Evolutionary conservation across 2,113 vertebrate species (phyloP).

Genomic region (Corythaeola cristata): DNA sequence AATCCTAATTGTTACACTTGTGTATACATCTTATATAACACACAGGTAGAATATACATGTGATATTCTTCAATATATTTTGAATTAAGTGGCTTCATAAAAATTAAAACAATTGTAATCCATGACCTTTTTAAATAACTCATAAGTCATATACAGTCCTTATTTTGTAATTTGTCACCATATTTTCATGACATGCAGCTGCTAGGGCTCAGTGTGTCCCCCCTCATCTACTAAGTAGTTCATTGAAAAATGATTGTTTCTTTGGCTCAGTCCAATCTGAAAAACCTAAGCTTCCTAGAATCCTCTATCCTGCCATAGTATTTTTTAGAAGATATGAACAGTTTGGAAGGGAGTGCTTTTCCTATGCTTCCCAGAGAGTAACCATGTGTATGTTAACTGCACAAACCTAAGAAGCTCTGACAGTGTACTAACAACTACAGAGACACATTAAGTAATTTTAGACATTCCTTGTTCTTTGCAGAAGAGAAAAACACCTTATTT

Average conservation of each 20-base stretch:
- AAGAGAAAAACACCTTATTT: not conserved
- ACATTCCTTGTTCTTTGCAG: not conserved
- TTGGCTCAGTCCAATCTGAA: not conserved
- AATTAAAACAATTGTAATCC: not conserved
- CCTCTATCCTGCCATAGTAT: not conserved
- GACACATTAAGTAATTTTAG: not conserved
- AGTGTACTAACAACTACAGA: not conserved
- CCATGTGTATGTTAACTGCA: not conserved
- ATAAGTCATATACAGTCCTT: not conserved
- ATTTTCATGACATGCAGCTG: not conserved
- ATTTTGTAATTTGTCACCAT: not conserved
- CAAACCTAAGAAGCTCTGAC: not conserved
- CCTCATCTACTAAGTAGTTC: not conserved
- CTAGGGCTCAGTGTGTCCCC: not conserved
- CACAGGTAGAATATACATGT: not conserved
- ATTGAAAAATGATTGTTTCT: not conserved
- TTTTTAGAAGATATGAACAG: not conserved
- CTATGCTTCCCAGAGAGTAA: not conserved
- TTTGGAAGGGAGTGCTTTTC: not conserved
- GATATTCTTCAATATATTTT: not conserved
- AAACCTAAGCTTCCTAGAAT: not conserved
- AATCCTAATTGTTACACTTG: not conserved
- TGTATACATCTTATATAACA: not conserved
- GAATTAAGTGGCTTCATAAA: not conserved
- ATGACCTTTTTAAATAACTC: not conserved